Evolutionary conservation across 2,888 invertebrate species (phyloP).

Genomic region (Sinotaia quadrata): DNA sequence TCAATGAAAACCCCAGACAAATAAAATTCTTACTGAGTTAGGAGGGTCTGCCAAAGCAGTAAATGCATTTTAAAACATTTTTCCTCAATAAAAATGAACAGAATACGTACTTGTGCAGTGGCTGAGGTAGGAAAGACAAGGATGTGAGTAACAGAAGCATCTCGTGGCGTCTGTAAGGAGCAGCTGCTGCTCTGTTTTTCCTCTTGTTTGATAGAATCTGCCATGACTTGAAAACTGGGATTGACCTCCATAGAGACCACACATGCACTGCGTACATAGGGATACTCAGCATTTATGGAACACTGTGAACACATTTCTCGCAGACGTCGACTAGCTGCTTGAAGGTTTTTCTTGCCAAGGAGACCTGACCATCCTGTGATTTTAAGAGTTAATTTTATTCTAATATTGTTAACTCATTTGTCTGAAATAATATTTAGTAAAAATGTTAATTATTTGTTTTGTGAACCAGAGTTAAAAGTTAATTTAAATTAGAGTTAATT

Average conservation of each 20-base stretch:
- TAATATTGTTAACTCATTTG: too few species aligned
- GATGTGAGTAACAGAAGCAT: constrained; percentile 97
- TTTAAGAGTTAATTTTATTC: too few species aligned
- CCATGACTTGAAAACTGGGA: constrained; percentile 77
- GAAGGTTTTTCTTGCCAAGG: constrained; percentile 90
- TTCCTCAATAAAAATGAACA: constrained; percentile 51
- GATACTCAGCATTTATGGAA: constrained; percentile 83
- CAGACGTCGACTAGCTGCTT: constrained; percentile 88
- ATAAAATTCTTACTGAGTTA: too few species aligned
- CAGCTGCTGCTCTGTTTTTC: constrained; percentile 68
- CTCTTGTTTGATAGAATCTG: constrained; percentile 69
- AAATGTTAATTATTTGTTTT: too few species aligned
- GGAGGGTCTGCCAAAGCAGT: too few species aligned
- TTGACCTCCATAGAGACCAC: constrained; percentile 96
- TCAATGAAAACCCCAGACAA: too few species aligned
- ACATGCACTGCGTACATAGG: constrained; percentile 97
- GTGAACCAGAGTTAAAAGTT: too few species aligned
- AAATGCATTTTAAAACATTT: constrained; percentile 49
- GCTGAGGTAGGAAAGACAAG: constrained; percentile 94
- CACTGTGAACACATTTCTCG: constrained; percentile 94
- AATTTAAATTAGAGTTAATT: too few species aligned
- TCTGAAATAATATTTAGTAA: too few species aligned
- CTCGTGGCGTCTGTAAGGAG: constrained; percentile 90
- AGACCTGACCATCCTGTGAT: constrained; percentile 90
- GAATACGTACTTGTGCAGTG: constrained; percentile 63